Percentiles rank a stretch among this genome's conserved stretches.
These are phyloP conservation scores for Ctenosaura bakeri DNA, from an alignment of 2,797 vertebrate genomes.

Conservation along the genomic window DNA sequence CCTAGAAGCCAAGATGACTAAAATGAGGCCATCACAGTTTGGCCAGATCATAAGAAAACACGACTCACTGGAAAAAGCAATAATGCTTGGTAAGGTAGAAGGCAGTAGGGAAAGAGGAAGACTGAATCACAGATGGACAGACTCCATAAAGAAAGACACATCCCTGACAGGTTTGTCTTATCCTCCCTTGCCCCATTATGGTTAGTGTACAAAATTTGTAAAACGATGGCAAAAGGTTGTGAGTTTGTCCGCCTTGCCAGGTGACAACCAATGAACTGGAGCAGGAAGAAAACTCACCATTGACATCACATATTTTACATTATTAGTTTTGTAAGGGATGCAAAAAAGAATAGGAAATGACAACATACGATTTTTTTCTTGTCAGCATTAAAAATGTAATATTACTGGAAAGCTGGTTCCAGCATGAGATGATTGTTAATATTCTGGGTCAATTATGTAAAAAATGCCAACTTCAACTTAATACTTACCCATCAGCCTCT, in stretches of 20 bases:
- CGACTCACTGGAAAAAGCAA: no score
- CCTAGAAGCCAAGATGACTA: no score
- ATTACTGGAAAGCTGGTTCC: background rate
- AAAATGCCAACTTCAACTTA: background rate
- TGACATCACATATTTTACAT: background rate
- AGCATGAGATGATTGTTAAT: background rate
- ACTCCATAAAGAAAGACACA: no score
- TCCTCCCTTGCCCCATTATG: no score
- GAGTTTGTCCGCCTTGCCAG: background rate
- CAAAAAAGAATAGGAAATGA: background rate
- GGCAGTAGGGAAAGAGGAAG: no score
- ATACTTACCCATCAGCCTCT: slow-evolving; percentile 88
- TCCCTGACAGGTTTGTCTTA: background rate
- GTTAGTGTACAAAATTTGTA: background rate
- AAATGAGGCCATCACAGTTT: no score
- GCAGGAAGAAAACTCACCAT: background rate
- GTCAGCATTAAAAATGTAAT: background rate
- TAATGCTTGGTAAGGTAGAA: no score
- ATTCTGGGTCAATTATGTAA: background rate
- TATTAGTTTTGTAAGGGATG: background rate
- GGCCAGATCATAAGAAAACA: no score
- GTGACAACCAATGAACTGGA: background rate
- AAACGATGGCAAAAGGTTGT: background rate
- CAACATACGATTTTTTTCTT: background rate
- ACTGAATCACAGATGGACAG: no score